Percentiles rank a stretch among this genome's conserved stretches.
Conservation (phyloP, 2,797 vertebrate species). For the Hemitrygon akajei region DNA sequence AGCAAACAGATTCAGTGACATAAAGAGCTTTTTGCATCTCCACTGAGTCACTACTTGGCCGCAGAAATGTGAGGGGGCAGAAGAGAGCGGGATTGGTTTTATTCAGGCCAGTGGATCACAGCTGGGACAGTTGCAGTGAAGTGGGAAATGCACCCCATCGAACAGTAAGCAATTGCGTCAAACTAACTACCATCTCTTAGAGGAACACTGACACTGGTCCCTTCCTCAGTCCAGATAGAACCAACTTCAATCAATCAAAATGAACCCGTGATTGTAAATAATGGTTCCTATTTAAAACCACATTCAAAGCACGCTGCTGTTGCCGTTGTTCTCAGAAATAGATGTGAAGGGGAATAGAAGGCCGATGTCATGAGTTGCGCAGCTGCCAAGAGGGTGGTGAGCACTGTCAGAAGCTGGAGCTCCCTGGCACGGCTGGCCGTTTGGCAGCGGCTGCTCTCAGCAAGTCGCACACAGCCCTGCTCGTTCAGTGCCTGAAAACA, state of each 20-base stretch:
- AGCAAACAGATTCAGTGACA: too few species aligned
- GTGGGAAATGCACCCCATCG: neutral
- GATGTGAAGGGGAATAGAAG: neutral
- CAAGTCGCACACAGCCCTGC: neutral
- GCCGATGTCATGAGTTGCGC: neutral
- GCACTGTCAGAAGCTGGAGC: neutral
- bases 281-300: neutral
- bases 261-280: neutral
- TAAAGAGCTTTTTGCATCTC: too few species aligned
- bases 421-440: neutral
- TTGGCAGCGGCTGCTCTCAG: neutral
- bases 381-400: neutral
- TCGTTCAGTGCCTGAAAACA: neutral
- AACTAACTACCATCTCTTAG: neutral
- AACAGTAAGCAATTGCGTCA: neutral
- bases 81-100: neutral
- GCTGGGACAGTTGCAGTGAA: neutral
- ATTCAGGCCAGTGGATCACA: too few species aligned
- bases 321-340: neutral
- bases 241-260: neutral
- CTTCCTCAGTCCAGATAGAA: neutral
- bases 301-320: neutral
- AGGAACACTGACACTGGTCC: neutral
- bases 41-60: neutral
- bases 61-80: neutral